A percentile compares a stretch with the other conserved stretches of the same genome.
These are phyloP conservation scores for Cartodere bifasciata DNA, from an alignment of 2,888 invertebrate genomes.

Conservation along the genomic window DNA sequence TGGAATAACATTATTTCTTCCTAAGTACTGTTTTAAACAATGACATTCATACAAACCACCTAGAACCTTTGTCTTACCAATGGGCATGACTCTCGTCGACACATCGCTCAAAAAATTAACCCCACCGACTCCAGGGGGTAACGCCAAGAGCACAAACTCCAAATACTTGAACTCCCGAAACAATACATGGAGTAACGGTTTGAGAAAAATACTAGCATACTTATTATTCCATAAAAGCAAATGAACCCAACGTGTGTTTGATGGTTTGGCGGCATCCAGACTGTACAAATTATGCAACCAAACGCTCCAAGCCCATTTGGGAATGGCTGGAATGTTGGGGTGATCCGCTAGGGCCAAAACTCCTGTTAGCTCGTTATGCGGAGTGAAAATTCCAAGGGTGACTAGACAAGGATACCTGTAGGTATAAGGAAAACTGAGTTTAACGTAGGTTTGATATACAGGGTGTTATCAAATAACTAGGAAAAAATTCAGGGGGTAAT, in stretches of 20 bases:
- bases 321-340: slow-evolving; percentile 44
- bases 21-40: too few relatives aligned
- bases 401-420: too few relatives aligned
- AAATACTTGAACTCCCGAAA: slow-evolving; percentile 41
- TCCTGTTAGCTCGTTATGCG: slow-evolving; percentile 31
- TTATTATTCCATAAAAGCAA: slow-evolving; percentile 42
- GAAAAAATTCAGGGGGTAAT: too few relatives aligned
- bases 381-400: too few relatives aligned
- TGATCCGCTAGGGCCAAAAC: slow-evolving; percentile 33
- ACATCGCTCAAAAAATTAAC: slow-evolving; percentile 25
- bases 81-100: slow-evolving; percentile 26
- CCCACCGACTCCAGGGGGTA: slow-evolving; percentile 32
- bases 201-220: slow-evolving; percentile 31
- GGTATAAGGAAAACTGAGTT: too few relatives aligned
- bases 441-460: too few relatives aligned
- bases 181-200: slow-evolving; percentile 33
- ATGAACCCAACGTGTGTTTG: slow-evolving; percentile 49
- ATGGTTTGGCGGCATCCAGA: slow-evolving; percentile 33
- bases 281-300: slow-evolving; percentile 44
- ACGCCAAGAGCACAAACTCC: slow-evolving; percentile 39
- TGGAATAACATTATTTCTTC: too few relatives aligned
- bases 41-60: too few relatives aligned
- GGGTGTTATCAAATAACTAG: too few relatives aligned
- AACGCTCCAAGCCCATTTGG: slow-evolving; percentile 42
- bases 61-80: slow-evolving; percentile 14